Conservation (phyloP, 1,140 invertebrate genomes). For the Drosophila ambigua region DNA sequence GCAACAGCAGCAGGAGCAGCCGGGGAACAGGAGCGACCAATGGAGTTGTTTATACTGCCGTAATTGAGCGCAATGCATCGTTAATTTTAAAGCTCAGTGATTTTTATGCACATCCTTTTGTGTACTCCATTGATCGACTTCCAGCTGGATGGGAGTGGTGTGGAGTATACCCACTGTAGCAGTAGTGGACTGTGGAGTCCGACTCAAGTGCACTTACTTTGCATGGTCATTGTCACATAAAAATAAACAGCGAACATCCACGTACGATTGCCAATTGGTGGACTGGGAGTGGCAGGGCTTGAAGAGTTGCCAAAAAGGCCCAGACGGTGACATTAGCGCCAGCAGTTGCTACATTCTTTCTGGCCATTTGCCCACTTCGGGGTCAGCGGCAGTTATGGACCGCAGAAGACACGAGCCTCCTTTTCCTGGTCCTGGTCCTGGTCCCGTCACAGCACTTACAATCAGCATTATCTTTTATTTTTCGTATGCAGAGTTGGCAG, state of each 20-base stretch:
- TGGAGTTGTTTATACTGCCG: constrained; percentile 58
- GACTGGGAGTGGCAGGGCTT: constrained; percentile 11
- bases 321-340: constrained; percentile 70
- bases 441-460: constrained; percentile 40
- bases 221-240: constrained; percentile 80
- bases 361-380: constrained; percentile 63
- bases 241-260: constrained; percentile 64
- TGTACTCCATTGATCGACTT: constrained; percentile 9
- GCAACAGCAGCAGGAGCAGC: constrained; percentile 47
- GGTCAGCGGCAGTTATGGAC: constrained; percentile 59
- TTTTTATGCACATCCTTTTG: constrained; percentile 66
- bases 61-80: constrained; percentile 61
- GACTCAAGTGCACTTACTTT: constrained; percentile 79
- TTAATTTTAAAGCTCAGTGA: constrained; percentile 82
- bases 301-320: constrained; percentile 55
- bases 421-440: constrained; percentile 36
- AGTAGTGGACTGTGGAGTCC: constrained; percentile 29
- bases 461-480: constrained; percentile 77
- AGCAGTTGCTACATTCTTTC: constrained; percentile 43
- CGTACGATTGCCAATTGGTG: constrained; percentile 31
- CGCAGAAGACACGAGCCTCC: constrained; percentile 30
- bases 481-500: constrained; percentile 48
- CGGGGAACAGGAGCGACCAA: constrained; percentile 23
- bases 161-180: neutral
- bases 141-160: no score